Conservation (phyloP, 2,113 vertebrate species). For the Neolamprologus longior region DNA sequence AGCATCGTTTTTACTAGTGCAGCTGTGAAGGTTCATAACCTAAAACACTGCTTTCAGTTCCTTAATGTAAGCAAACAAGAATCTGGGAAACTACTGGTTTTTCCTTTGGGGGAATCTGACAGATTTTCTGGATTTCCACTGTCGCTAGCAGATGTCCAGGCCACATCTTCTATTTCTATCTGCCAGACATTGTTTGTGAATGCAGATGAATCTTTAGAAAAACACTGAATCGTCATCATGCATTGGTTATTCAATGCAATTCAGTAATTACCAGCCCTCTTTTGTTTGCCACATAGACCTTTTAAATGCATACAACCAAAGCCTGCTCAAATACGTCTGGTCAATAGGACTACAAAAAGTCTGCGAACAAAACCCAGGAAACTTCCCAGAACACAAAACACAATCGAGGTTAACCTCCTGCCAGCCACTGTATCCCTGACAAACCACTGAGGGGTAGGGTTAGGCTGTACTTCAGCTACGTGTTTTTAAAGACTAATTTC, state of each 20-base stretch:
- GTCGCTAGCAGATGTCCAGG: neutral
- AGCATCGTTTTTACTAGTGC: neutral
- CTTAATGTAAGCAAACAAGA: neutral
- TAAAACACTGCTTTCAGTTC: neutral
- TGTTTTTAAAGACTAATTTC: neutral
- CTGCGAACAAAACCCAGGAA: neutral
- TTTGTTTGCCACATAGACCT: neutral
- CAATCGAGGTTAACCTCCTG: neutral
- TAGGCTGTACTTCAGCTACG: fast-evolving
- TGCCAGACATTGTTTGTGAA: neutral
- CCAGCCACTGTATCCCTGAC: neutral
- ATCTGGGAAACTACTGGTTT: neutral
- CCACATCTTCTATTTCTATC: neutral
- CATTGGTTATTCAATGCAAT: neutral
- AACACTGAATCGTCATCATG: neutral
- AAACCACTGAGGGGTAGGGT: neutral
- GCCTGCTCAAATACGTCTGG: neutral
- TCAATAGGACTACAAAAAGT: neutral
- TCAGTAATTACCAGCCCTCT: neutral
- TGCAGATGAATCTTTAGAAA: neutral
- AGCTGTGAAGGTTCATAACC: neutral
- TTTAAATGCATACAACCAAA: neutral
- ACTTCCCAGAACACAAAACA: neutral
- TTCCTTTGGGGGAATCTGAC: neutral
- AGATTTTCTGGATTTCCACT: neutral